Evolutionary conservation across 2,888 invertebrate species (phyloP).

Genomic region (Rhodophaea formosa): DNA sequence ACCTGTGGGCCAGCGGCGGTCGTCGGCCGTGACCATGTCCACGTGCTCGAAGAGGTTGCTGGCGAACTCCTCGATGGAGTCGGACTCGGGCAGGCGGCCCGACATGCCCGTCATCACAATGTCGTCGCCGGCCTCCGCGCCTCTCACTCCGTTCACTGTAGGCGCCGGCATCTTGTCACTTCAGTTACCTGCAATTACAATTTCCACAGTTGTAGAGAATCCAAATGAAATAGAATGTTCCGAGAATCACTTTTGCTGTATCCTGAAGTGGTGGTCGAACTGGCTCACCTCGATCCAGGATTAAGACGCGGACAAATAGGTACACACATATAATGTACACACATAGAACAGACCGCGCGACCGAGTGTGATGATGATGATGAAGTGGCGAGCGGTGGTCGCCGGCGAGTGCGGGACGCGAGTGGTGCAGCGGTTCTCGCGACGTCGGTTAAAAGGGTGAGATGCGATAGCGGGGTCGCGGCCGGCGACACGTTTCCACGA

Average conservation of each 20-base stretch:
- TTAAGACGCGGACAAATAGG: background rate
- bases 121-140: slow-evolving; percentile 75
- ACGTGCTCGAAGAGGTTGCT: slow-evolving; percentile 93
- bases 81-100: slow-evolving; percentile 94
- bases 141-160: slow-evolving; percentile 52
- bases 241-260: background rate
- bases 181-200: slow-evolving; percentile 13
- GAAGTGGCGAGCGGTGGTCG: slow-evolving; percentile 17
- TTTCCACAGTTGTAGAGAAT: background rate
- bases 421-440: slow-evolving; percentile 47
- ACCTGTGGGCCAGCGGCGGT: slow-evolving; percentile 91
- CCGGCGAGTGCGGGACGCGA: slow-evolving; percentile 47
- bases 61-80: slow-evolving; percentile 95
- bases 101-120: slow-evolving; percentile 92
- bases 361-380: slow-evolving; percentile 1
- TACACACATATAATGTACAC: background rate
- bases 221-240: too few relatives aligned
- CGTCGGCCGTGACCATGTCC: slow-evolving; percentile 96
- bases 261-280: background rate
- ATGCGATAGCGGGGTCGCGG: slow-evolving; percentile 64
- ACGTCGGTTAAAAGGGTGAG: slow-evolving; percentile 58
- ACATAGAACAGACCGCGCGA: background rate
- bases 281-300: slow-evolving; percentile 12
- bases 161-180: slow-evolving; percentile 59
- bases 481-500: slow-evolving; percentile 56